Evolutionary conservation across 1,140 invertebrate species (phyloP), one percentile per base, ranked within the genome.

Genomic region (Thalassaphorura encarpata): DNA sequence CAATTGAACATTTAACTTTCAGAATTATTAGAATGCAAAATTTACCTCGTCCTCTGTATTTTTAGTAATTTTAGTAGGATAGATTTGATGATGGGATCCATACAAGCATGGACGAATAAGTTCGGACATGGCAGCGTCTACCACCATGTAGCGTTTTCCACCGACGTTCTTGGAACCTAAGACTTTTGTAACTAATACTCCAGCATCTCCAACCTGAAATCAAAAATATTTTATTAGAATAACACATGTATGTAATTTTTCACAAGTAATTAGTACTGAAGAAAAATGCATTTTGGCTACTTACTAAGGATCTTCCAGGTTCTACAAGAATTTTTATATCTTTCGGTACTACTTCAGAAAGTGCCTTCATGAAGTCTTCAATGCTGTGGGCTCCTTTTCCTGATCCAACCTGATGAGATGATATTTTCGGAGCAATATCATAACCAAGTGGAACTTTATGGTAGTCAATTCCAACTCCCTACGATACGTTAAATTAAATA

Each of bases 41-140:
- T 27, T n/a, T n/a, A n/a, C n/a, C n/a, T n/a, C 18, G 21, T 51
- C 54, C 27, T 47, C 42, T 13, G 16, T 1, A 13, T 60, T 15
- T 61, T 48, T n/a, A 60, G 64, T 33, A 11, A 49, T 24, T 26
- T 55, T 52, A 8, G 56, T 54, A 13, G 62, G 62, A 28, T 55
- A 46, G 21, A 76, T 71, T 45, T 70, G 67, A 54, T 75, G 73
- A 41, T 72, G 71, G 8, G 69, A 66, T 11, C 62, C 64, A 52
- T 76, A 75, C 5, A 76, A 43, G 50, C 69, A 64, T 13, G 75
- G 74, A 23, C 75, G 63, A n/a, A 74, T 69, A 8, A 70, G 53
- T 41, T 70, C 69, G 29, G 64, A 69, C 67, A 69, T 69, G 8
- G 66, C 62, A 19, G 68, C 67, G 54, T 70, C 66, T 5, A 66